Percentiles rank a stretch among this genome's conserved stretches.
These are phyloP conservation scores for Sebastes goodei DNA, from an alignment of 2,797 vertebrate genomes.

Conservation along the genomic window DNA sequence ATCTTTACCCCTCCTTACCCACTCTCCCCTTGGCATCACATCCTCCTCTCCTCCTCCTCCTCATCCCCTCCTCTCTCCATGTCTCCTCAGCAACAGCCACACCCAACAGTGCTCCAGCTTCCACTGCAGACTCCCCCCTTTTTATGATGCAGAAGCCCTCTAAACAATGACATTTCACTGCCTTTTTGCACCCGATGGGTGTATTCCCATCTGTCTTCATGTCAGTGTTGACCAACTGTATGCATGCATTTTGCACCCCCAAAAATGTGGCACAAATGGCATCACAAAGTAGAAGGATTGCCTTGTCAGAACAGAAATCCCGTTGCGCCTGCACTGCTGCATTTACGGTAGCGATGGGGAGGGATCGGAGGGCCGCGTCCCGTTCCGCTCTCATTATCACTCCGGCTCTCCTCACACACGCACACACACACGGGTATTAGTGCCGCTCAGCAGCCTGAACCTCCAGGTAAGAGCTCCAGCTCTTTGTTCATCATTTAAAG, in stretches of 20 bases:
- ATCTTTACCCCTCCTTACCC: not conserved
- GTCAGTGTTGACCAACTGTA: not conserved
- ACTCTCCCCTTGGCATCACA: slow-evolving; percentile 11
- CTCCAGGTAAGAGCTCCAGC: slow-evolving; percentile 68
- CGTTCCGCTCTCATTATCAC: slow-evolving; percentile 62
- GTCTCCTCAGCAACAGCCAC: slow-evolving; percentile 77
- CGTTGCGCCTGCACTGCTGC: slow-evolving; percentile 29
- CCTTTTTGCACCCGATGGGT: not conserved
- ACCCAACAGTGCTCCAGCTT: slow-evolving; percentile 48
- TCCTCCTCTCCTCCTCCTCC: not conserved
- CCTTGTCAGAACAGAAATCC: slow-evolving; percentile 1
- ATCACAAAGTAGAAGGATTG: not conserved
- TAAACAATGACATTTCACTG: not conserved
- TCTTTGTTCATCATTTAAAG: slow-evolving; percentile 2
- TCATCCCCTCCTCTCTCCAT: slow-evolving; percentile 1
- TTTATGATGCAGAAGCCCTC: not conserved
- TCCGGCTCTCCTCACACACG: slow-evolving; percentile 19
- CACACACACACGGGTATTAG: slow-evolving; percentile 47
- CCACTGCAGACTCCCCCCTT: slow-evolving; percentile 20
- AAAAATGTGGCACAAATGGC: not conserved
- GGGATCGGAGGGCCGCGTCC: slow-evolving; percentile 44
- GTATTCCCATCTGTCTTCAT: not conserved
- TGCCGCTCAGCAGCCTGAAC: slow-evolving; percentile 50
- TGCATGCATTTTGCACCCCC: not conserved
- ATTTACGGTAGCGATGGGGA: slow-evolving; percentile 73